phyloP scores from a whole-genome alignment of 2,797 vertebrate species.

The Odontamblyopus lacepedii region DNA sequence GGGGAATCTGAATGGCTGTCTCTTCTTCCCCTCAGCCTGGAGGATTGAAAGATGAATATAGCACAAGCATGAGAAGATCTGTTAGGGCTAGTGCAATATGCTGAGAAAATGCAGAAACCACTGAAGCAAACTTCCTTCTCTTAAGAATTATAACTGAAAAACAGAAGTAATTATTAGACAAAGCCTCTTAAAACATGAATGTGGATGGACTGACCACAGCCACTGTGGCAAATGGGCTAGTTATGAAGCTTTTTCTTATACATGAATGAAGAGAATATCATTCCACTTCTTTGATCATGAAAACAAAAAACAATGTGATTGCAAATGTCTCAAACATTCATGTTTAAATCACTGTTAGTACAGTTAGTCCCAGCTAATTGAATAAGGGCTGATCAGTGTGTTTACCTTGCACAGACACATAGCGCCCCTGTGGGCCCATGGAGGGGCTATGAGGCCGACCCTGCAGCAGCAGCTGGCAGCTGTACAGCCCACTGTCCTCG shows the following conservation, averaged over 20 bases:
- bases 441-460: conserved; percentile 16
- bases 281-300: too few species aligned
- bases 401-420: conserved; percentile 73
- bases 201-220: not conserved
- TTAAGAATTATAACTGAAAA: not conserved
- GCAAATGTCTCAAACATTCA: not conserved
- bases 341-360: not conserved
- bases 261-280: too few species aligned
- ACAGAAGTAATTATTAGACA: not conserved
- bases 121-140: conserved; percentile 40
- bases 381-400: not conserved
- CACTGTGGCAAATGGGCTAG: not conserved
- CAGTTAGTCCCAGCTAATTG: not conserved
- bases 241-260: too few species aligned
- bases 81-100: not conserved
- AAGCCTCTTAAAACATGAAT: not conserved
- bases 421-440: conserved; percentile 50
- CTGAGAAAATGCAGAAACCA: conserved; percentile 23
- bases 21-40: not conserved
- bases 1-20: not conserved
- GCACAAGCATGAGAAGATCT: not conserved
- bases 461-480: conserved; percentile 64
- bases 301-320: not conserved
- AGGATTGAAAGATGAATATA: not conserved
- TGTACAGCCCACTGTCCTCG: conserved; percentile 68